A percentile compares a stretch with the other conserved stretches of the same genome.
phyloP scores from a whole-genome alignment of 1,140 invertebrate genomes.

The Theocolax elegans region DNA sequence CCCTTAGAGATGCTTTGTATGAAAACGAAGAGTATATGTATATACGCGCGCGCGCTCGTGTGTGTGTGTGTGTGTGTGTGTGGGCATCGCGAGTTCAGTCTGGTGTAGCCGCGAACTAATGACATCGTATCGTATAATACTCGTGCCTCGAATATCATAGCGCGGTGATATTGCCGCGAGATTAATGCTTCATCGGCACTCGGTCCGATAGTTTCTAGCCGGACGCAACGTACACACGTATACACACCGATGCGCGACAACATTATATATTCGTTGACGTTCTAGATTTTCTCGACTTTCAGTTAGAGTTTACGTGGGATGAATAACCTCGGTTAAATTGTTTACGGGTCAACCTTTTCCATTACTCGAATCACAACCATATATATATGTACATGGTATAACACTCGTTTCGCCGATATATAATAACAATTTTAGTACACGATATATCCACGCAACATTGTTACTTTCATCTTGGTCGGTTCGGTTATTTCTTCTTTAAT shows the following conservation, averaged over 20 bases:
- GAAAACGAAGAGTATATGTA: too few species aligned
- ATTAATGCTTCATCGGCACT: constrained; percentile 57
- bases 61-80: neutral
- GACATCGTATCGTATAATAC: constrained; percentile 58
- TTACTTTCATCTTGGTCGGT: too few species aligned
- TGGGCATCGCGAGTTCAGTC: neutral
- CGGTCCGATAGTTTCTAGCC: neutral
- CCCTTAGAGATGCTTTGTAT: too few species aligned
- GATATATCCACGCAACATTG: too few species aligned
- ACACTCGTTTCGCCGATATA: too few species aligned
- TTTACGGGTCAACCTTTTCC: too few species aligned
- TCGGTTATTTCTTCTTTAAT: too few species aligned
- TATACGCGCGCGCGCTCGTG: too few species aligned
- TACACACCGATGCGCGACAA: neutral
- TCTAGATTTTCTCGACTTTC: neutral
- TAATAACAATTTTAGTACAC: too few species aligned
- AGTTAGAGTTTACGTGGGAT: neutral
- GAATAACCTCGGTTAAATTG: neutral
- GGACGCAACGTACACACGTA: neutral
- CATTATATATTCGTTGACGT: neutral
- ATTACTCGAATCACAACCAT: too few species aligned
- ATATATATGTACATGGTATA: too few species aligned
- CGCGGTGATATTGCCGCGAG: constrained; percentile 62
- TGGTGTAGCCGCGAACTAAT: constrained; percentile 52
- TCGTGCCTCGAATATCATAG: constrained; percentile 66